phyloP scores from a whole-genome alignment of 2,888 invertebrate species.

The Taphrorychus bicolor region DNA sequence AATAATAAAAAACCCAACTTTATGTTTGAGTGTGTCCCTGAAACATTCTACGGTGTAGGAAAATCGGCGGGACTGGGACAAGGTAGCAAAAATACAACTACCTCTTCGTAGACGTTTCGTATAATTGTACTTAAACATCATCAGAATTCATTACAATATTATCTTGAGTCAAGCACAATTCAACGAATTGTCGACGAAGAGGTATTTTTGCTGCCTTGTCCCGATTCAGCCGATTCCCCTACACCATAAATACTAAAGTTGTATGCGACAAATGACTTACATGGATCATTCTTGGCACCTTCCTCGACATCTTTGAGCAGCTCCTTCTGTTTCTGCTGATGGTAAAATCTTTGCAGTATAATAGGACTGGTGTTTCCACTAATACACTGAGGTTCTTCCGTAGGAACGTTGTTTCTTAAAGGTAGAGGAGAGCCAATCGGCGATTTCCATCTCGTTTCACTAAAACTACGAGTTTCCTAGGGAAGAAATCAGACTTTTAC shows the following conservation, averaged over 20 bases:
- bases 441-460: constrained; percentile 55
- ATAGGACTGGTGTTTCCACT: constrained; percentile 80
- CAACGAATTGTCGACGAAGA: too few relatives aligned
- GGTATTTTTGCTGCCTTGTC: too few relatives aligned
- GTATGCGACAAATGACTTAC: too few relatives aligned
- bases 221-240: too few relatives aligned
- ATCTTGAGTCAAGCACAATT: background rate
- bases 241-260: background rate
- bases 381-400: constrained; percentile 49
- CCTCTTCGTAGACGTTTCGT: too few relatives aligned
- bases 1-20: too few relatives aligned
- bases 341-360: constrained; percentile 78
- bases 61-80: too few relatives aligned
- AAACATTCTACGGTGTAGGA: too few relatives aligned
- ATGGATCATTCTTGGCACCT: constrained; percentile 43
- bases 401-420: constrained; percentile 54
- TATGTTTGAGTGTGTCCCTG: too few relatives aligned
- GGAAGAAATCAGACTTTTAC: background rate
- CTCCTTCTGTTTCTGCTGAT: constrained; percentile 76
- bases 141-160: background rate
- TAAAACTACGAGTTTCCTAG: constrained; percentile 39
- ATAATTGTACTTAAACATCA: background rate
- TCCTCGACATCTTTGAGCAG: constrained; percentile 63
- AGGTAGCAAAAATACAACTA: too few relatives aligned
- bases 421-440: constrained; percentile 59